Conservation (phyloP, 2,113 vertebrate species). For the Hiodon tergisus region DNA sequence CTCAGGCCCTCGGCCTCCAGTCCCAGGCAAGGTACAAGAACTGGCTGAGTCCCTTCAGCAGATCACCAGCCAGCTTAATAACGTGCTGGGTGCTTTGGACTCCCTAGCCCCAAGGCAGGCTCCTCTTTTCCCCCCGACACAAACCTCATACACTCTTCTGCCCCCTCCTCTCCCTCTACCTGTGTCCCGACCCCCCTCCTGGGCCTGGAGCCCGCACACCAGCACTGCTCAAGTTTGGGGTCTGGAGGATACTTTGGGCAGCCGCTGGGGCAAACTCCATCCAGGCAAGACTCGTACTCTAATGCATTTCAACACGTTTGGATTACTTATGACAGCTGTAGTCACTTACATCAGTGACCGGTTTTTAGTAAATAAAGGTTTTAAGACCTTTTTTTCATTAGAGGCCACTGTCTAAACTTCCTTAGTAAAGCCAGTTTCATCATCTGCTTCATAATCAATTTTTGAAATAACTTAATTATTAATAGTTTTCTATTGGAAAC, state of each 20-base stretch:
- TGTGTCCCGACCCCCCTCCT: slow-evolving; percentile 31
- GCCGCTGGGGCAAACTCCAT: slow-evolving; percentile 75
- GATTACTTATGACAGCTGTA: background rate
- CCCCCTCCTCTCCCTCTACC: slow-evolving; percentile 17
- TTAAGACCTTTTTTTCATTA: no score
- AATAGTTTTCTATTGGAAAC: no score
- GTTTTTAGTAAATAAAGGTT: no score
- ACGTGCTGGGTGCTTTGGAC: slow-evolving; percentile 63
- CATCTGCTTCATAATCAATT: no score
- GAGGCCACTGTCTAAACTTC: background rate
- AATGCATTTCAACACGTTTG: background rate
- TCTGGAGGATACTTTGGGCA: slow-evolving; percentile 59
- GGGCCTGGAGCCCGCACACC: slow-evolving; percentile 49
- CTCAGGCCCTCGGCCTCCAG: slow-evolving; percentile 21
- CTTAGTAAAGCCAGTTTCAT: background rate
- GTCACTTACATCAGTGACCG: no score
- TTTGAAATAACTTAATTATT: no score
- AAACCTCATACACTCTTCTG: background rate
- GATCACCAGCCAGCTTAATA: slow-evolving; percentile 74
- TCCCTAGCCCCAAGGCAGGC: slow-evolving; percentile 50
- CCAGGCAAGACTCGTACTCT: slow-evolving; percentile 56
- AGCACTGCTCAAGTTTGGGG: slow-evolving; percentile 30
- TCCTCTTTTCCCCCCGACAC: slow-evolving; percentile 21
- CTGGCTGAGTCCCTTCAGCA: slow-evolving; percentile 71
- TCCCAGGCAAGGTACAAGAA: slow-evolving; percentile 66